Base-by-base conservation (phyloP, 35 echinoderm and acorn worm species). In the Holothuria glaberrima region DNA sequence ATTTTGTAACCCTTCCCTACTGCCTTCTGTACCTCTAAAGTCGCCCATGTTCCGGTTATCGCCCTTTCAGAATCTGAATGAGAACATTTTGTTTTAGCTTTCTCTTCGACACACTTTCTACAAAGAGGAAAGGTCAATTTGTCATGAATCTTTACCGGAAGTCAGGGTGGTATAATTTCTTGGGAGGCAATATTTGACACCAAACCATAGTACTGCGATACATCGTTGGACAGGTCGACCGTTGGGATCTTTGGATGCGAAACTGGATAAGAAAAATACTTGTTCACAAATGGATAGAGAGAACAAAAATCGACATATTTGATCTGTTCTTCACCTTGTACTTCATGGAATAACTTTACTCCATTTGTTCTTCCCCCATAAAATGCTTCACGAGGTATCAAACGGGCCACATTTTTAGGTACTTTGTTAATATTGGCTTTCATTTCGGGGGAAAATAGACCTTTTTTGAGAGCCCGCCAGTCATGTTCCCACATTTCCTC, bases 121-220 rank as follows among this genome's bases (percentile, higher is more conserved):
- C 93, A 94, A 2, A 92, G 90, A 0, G 84, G 90, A 82, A 91
- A 94, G 29, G 91, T 87, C 22, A 94, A 45, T 64, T 92, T 91
- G 10, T 90, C 74, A 33, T 92, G 86, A 38, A 58, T 59, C 64
- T 92, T 91, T 14, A 34, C 32, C 9, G 89, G 93, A 31, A 94
- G 60, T 29, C 82, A 9, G 93, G 83, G 26, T 92, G 90, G 45
- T 29, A 92, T 9, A 92, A 68, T 2, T 30, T 16, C 22, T 45
- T 20, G 7, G 94, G 90, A 9, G 84, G 94, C 0, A 89, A 7
- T 10, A 95, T 50, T 6, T n/a, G 38, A 83, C 89, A 95, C 28
- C 64, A 45, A 12, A 27, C 92, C 92, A 29, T 45, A 70, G 24
- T 90, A 94, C 62, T 65, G 20, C 20, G 31, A 80, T 19, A 80